A percentile compares a stretch with the other conserved stretches of the same genome.
These are phyloP conservation scores for Mycteria americana DNA, from an alignment of 2,797 vertebrate genomes.

Conservation along the genomic window DNA sequence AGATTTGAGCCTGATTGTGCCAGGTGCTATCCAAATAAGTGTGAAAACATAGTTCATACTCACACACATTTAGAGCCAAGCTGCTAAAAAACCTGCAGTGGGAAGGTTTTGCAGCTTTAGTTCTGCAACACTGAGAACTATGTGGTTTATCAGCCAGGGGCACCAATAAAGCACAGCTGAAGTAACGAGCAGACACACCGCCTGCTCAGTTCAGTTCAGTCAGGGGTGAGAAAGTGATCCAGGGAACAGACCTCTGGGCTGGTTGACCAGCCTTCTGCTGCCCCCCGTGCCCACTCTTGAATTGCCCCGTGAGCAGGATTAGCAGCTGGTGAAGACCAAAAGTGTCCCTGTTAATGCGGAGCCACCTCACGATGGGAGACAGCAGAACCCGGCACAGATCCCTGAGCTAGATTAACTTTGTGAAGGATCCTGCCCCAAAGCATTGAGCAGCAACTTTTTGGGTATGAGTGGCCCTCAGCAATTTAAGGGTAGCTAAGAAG, in stretches of 20 bases:
- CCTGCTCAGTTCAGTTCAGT: background rate
- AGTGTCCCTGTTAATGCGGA: background rate
- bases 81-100: background rate
- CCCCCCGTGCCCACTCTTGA: background rate
- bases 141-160: background rate
- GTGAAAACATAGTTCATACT: background rate
- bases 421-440: background rate
- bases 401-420: background rate
- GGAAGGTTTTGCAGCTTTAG: background rate
- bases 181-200: accelerated
- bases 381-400: background rate
- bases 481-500: background rate
- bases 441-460: background rate
- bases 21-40: background rate
- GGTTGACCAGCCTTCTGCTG: background rate
- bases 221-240: background rate
- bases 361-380: accelerated
- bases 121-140: background rate
- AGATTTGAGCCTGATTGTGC: background rate
- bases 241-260: background rate
- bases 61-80: background rate
- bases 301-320: background rate
- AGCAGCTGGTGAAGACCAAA: background rate
- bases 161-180: accelerated
- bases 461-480: background rate